Evolutionary conservation across 2,113 vertebrate species (phyloP), one percentile per base, ranked within the genome.

Genomic region (Varanus komodoensis): DNA sequence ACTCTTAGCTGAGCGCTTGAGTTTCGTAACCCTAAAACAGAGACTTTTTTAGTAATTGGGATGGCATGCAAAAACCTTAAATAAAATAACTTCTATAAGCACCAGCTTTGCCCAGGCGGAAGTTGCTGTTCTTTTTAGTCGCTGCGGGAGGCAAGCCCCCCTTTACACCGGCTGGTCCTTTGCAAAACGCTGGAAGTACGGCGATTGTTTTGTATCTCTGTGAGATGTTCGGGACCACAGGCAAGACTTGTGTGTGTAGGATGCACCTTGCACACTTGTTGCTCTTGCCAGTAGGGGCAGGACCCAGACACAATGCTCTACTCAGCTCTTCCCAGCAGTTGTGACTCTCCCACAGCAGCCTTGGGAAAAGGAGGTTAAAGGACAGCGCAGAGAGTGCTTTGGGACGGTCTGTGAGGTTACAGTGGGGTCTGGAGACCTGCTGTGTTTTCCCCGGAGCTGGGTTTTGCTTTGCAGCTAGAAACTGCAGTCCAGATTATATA

Each of bases 191-290:
- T 88, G 25, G 67, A 54, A 89, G 1, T 69, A 32, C 68, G 82
- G 6, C 6, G 1, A 57, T 86, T 94, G 61, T 87, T 83, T 25
- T 71, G n/a, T 67, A 32, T 82, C 82, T 89, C 8, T 84, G n/a
- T 54, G 0, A 0, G 0, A 5, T 79, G 38, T 74, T 0, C 0
- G 3, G 9, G 17, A 23, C 9, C 84, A 52, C n/a, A 52, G 68
- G 73, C 44, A 52, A 48, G 44, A 52, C n/a, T 2, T 61, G 25
- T 74, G 38, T 82, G 54, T n/a, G 32, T 64, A 23, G 17, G 81
- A 64, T 2, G 48, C 21, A 23, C 11, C 48, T 54, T 9, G 34
- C 34, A 5, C 8, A 4, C 52, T 44, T 67, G 57, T 67, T 83
- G 61, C 4, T 8, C 23, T 67, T 38, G 19, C n/a, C 21, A 61